Evolutionary conservation across 2,888 invertebrate species (phyloP), one percentile per base, ranked within the genome.

Genomic region (Epirrhoe tristata): DNA sequence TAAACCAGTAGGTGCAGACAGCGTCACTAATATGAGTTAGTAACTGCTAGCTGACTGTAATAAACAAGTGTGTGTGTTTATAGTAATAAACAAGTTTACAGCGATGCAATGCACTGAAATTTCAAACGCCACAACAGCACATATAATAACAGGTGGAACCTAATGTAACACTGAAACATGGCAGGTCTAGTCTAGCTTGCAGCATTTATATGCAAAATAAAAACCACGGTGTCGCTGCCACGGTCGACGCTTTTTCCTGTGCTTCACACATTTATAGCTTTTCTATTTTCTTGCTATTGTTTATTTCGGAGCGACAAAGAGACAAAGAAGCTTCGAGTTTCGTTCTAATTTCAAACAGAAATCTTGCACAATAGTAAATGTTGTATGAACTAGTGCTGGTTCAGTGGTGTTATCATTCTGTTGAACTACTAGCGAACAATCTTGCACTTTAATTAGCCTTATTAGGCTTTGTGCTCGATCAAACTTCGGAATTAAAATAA

Each of bases 181-280:
- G 36, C 70, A 53, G 53, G 57, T 50, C 56, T 58, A 50, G 46
- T 69, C 72, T 72, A 70, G 72, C 69, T 61, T 69, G 51, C 58
- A 67, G 54, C 63, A 70, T 72, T 72, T 72, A 71, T 63, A 68
- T 68, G 69, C 69, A 66, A 66, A 72, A 72, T 69, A 71, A 74
- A 70, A 73, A 69, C 69, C 58, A 58, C 66, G 67, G 73, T 63
- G 73, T 71, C 71, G 70, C 58, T 69, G 60, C 65, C 63, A 70
- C 59, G 69, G 60, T 65, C 63, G 36, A 65, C 70, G 71, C 67
- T 66, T 59, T 59, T 67, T 67, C 63, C 59, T 66, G 66, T 70
- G 70, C 75, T 78, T 79, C 77, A 76, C 77, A 79, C 79, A 71
- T 80, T 67, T 76, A 69, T 53, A 72, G 64, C 53, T 67, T 67